phyloP scores from a whole-genome alignment of 1,140 invertebrate genomes.

The Luehdorfia chinensis region DNA sequence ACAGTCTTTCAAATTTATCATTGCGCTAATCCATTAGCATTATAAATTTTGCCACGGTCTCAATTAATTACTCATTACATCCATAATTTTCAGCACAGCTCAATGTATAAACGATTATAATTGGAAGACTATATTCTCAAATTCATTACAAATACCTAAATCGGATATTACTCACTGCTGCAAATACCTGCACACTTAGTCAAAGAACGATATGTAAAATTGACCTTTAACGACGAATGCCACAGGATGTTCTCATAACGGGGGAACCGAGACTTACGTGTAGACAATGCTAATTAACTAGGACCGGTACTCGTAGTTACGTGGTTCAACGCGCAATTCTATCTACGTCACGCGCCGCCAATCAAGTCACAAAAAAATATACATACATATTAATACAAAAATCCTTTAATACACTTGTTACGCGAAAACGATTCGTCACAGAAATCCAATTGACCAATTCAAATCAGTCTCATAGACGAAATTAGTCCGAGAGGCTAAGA shows the following conservation, averaged over 20 bases:
- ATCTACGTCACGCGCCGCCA: conserved; percentile 10
- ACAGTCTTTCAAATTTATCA: conserved; percentile 5
- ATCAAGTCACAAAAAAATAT: too few relatives aligned
- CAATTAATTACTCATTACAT: too few relatives aligned
- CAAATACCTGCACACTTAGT: conserved; percentile 5
- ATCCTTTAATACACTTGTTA: too few relatives aligned
- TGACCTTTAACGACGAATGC: conserved; percentile 10
- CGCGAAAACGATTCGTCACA: too few relatives aligned
- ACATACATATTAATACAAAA: too few relatives aligned
- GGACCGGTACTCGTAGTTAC: conserved; percentile 16
- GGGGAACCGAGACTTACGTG: conserved; percentile 3
- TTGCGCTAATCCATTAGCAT: too few relatives aligned
- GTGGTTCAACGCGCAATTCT: conserved; percentile 4
- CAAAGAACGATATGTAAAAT: conserved; percentile 5
- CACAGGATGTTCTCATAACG: conserved; percentile 15
- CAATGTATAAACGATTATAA: too few relatives aligned
- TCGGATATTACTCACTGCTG: conserved; percentile 4
- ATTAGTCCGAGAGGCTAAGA: conserved; percentile 6
- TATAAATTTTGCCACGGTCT: too few relatives aligned
- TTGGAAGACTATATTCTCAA: too few relatives aligned
- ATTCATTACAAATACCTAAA: background rate
- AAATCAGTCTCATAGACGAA: background rate
- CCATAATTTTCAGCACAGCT: too few relatives aligned
- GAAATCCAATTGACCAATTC: conserved; percentile 4
- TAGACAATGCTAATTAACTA: conserved; percentile 16